A percentile compares a stretch with the other conserved stretches of the same genome.
These are phyloP conservation scores for Dryococelus australis DNA, from an alignment of 2,888 invertebrate species.

Conservation along the genomic window DNA sequence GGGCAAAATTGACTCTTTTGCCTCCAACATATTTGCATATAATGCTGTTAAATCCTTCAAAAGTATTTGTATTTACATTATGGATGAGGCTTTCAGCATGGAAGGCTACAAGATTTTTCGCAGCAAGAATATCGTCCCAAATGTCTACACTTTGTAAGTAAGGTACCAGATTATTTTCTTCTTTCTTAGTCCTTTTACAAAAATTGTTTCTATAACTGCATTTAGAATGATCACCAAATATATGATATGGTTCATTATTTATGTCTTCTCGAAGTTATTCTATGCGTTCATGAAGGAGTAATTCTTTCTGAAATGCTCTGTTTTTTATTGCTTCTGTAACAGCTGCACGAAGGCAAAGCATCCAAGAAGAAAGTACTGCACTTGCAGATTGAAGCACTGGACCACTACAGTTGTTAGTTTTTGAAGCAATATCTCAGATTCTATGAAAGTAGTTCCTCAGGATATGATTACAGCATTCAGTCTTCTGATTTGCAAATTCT, in stretches of 20 bases:
- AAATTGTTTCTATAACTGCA: neutral
- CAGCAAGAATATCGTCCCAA: too few relatives aligned
- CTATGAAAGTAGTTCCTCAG: neutral
- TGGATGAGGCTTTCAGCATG: too few relatives aligned
- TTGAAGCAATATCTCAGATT: neutral
- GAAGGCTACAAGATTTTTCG: too few relatives aligned
- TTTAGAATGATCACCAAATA: neutral
- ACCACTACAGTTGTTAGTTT: neutral
- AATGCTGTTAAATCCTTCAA: too few relatives aligned
- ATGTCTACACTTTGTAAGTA: too few relatives aligned
- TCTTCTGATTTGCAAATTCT: neutral
- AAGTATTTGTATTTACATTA: too few relatives aligned
- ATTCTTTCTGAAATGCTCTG: neutral
- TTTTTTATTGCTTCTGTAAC: neutral
- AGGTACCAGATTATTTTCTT: too few relatives aligned
- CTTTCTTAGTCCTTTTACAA: neutral
- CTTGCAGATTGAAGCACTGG: neutral
- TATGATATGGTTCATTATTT: neutral
- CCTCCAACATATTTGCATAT: too few relatives aligned
- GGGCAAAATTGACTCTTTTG: too few relatives aligned
- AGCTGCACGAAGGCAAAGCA: neutral
- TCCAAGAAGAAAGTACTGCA: neutral
- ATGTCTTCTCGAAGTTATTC: neutral
- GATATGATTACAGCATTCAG: neutral
- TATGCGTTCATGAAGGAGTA: neutral